Evolutionary conservation across 1,140 invertebrate genomes (phyloP), one percentile per base, ranked within the genome.

Genomic region (Calephelis nemesis): DNA sequence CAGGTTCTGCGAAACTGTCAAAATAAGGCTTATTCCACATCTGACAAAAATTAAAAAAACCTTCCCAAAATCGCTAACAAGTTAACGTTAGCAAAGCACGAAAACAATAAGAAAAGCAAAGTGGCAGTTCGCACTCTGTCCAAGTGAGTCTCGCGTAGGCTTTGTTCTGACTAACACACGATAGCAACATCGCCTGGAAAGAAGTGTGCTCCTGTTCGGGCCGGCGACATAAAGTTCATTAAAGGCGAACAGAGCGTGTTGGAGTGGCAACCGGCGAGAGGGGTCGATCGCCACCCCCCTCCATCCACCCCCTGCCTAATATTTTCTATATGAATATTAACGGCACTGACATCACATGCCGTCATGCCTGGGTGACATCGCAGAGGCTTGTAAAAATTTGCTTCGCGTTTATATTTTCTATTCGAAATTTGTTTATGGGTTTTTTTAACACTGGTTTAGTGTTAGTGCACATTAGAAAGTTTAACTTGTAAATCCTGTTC

Each of bases 161-260:
- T 88, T 90, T 90, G 87, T 90, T 86, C 85, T 71, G 77, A 82
- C 83, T 86, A 87, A 86, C 85, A 82, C 79, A 83, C 82, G 78
- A 84, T 84, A 82, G 79, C 78, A 68, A 76, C 83, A 88, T 83
- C 82, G 85, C 79, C 76, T 76, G 74, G 74, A 78, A 82, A 87
- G 86, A 88, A 88, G 85, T 86, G 87, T 87, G 83, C 87, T 88
- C 85, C 79, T 87, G 80, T 84, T 82, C 80, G 78, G 77, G 77
- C 78, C 82, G 79, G 81, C 85, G 87, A 90, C 87, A 83, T 83
- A 88, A 87, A 90, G 87, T 90, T 90, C 87, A 88, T 90, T 90
- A 90, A 87, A 90, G 84, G 83, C 82, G 80, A 73, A 78, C 81
- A 78, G 82, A 81, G 83, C 87, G 87, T 90, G 87, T 88, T 86